Evolutionary conservation across 1,140 invertebrate genomes (phyloP).

Genomic region (Gonatopus flavifemur): DNA sequence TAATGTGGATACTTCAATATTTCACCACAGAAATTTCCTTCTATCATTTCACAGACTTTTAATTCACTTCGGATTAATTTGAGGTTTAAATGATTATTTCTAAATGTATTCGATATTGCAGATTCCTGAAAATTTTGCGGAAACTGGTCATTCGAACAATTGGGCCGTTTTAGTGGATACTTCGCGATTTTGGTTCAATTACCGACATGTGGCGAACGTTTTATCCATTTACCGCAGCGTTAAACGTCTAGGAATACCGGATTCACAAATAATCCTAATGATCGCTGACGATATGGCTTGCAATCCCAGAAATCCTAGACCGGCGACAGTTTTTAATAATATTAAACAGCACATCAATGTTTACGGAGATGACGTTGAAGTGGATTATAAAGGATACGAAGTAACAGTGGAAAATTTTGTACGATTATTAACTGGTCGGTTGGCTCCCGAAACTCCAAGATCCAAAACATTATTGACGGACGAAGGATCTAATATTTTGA

Average conservation of each 20-base stretch:
- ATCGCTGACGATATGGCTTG: constrained; percentile 99
- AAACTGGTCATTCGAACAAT: constrained; percentile 88
- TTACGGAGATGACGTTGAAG: constrained; percentile 99
- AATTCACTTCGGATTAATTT: no score
- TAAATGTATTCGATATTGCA: no score
- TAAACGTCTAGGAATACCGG: constrained; percentile 95
- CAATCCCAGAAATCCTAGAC: constrained; percentile 94
- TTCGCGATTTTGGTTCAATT: constrained; percentile 99
- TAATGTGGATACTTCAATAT: no score
- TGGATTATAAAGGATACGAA: constrained; percentile 98
- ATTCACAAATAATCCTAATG: constrained; percentile 97
- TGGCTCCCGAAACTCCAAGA: constrained; percentile 86
- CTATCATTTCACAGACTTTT: no score
- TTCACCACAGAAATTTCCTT: no score
- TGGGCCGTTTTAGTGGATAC: constrained; percentile 99
- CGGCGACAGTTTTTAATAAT: constrained; percentile 98
- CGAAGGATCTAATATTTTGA: constrained; percentile 95
- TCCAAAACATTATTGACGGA: constrained; percentile 96
- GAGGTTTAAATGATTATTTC: no score
- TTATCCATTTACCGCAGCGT: constrained; percentile 97
- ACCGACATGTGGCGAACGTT: constrained; percentile 98
- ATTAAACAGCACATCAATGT: constrained; percentile 98
- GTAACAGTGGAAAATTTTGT: constrained; percentile 99
- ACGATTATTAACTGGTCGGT: constrained; percentile 87
- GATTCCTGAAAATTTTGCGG: constrained; percentile 51